A percentile compares a stretch with the other conserved stretches of the same genome.
Conservation (phyloP, 2,888 invertebrate genomes). For the Pherbina coryleti region DNA sequence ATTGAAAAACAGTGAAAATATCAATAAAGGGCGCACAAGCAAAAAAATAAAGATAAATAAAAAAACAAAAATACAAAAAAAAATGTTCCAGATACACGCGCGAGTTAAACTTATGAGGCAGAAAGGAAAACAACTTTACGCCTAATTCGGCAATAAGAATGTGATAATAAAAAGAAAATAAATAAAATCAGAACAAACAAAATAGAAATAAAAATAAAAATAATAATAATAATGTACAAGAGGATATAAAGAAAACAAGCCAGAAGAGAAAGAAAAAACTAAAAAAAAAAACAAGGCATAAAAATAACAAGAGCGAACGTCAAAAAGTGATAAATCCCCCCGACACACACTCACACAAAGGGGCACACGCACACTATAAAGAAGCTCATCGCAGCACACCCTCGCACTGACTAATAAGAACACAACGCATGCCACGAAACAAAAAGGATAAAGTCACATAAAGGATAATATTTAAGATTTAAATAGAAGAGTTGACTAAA, state of each 20-base stretch:
- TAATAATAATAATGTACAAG: constrained; percentile 12
- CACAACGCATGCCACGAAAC: neutral
- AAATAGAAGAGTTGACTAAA: constrained; percentile 57
- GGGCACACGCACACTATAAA: constrained; percentile 1
- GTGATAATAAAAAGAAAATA: constrained; percentile 13
- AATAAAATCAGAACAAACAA: constrained; percentile 18
- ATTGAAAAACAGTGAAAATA: neutral
- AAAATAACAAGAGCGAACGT: constrained; percentile 45
- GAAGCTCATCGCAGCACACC: neutral
- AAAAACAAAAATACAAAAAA: too few species aligned
- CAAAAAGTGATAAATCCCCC: constrained; percentile 61
- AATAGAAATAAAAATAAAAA: neutral
- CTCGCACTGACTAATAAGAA: neutral
- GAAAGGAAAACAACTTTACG: constrained; percentile 59
- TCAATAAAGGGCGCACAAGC: constrained; percentile 1
- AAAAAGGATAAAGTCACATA: constrained; percentile 30
- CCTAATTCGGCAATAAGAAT: constrained; percentile 54
- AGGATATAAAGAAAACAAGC: neutral
- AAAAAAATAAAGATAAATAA: neutral
- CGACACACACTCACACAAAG: constrained; percentile 31
- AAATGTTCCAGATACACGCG: constrained; percentile 15
- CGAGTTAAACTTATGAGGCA: constrained; percentile 65
- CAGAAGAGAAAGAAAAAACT: constrained; percentile 30
- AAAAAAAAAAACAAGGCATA: constrained; percentile 30
- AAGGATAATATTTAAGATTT: constrained; percentile 61